Conservation (phyloP, 2,888 invertebrate genomes). For the Adela reaumurella region DNA sequence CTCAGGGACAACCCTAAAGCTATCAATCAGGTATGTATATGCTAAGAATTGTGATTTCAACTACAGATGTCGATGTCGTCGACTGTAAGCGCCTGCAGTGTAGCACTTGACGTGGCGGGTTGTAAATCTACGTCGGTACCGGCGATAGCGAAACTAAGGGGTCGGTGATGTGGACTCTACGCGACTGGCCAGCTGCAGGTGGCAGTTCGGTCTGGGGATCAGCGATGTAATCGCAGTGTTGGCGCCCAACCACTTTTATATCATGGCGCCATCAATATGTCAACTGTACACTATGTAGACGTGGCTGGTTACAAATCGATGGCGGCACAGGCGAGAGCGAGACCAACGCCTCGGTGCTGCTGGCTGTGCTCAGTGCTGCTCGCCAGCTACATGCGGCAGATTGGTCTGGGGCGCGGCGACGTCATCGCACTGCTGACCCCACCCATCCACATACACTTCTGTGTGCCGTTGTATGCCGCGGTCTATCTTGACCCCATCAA, state of each 20-base stretch:
- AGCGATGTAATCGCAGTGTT: slow-evolving; percentile 43
- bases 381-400: slow-evolving; percentile 29
- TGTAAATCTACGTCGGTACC: no score
- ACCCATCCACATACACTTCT: slow-evolving; percentile 34
- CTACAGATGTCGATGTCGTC: no score
- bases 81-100: no score
- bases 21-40: slow-evolving; percentile 2
- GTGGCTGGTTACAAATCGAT: no score
- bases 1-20: slow-evolving; percentile 1
- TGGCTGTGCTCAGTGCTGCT: slow-evolving; percentile 18
- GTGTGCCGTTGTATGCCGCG: slow-evolving; percentile 40
- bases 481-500: no score
- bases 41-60: no score
- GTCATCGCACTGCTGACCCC: slow-evolving; percentile 42
- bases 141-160: no score
- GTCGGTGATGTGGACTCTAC: no score
- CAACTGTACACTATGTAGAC: no score
- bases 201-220: slow-evolving; percentile 24
- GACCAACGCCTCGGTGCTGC: slow-evolving; percentile 19
- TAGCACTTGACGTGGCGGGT: no score
- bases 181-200: slow-evolving; percentile 33
- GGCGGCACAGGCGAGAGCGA: no score
- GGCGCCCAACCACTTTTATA: slow-evolving; percentile 36
- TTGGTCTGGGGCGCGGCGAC: slow-evolving; percentile 33
- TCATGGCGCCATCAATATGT: no score